A percentile compares a stretch with the other conserved stretches of the same genome.
Conservation (phyloP, 2,888 invertebrate species). For the Sipha maydis region DNA sequence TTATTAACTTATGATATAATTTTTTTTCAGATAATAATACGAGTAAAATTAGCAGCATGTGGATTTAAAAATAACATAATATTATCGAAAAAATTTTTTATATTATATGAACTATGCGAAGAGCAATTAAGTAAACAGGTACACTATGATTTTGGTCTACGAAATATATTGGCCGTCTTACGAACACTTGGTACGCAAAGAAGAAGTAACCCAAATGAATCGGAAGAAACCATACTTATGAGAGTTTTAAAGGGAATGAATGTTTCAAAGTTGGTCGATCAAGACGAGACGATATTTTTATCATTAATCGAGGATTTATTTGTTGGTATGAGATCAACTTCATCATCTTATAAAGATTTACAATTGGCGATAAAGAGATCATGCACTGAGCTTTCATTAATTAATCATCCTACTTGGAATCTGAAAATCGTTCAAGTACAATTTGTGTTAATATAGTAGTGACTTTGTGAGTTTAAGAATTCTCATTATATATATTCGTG, state of each 20-base stretch:
- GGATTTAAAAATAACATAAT: slow-evolving; percentile 96
- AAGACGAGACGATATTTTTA: slow-evolving; percentile 96
- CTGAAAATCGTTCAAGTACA: slow-evolving; percentile 88
- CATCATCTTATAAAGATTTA: slow-evolving; percentile 87
- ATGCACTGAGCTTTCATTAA: slow-evolving; percentile 80
- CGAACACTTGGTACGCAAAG: slow-evolving; percentile 93
- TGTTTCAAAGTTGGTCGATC: slow-evolving; percentile 92
- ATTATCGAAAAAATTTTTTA: slow-evolving; percentile 94
- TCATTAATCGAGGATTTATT: slow-evolving; percentile 95
- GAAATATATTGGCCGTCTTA: slow-evolving; percentile 94
- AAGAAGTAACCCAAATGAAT: slow-evolving; percentile 88
- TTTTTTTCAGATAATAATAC: slow-evolving; percentile 86
- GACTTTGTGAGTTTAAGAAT: neutral
- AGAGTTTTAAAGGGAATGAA: slow-evolving; percentile 96
- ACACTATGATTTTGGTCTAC: slow-evolving; percentile 95
- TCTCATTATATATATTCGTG: neutral
- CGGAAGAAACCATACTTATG: slow-evolving; percentile 98
- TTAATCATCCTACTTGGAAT: slow-evolving; percentile 95
- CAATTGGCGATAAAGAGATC: slow-evolving; percentile 88
- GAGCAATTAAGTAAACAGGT: slow-evolving; percentile 98
- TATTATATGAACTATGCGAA: slow-evolving; percentile 94
- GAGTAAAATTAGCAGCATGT: slow-evolving; percentile 94
- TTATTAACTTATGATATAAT: neutral
- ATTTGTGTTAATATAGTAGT: neutral
- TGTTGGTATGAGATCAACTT: slow-evolving; percentile 92